Evolutionary conservation across 2,113 vertebrate species (phyloP).

Genomic region (Dicaeum eximium): DNA sequence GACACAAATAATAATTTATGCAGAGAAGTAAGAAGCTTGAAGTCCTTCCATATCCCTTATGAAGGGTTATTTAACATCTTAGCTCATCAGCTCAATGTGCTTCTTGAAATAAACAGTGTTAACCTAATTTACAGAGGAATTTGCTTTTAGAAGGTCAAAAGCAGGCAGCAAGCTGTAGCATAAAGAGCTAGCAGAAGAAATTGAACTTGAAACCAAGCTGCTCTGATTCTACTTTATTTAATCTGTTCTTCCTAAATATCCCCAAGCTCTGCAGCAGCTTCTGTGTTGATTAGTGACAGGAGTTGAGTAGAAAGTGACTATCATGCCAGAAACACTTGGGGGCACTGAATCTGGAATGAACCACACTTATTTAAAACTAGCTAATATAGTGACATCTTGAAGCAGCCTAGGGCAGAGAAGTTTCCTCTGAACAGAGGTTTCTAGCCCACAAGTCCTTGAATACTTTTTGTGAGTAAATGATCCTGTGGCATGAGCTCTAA

Average conservation of each 20-base stretch:
- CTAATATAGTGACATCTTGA: slow-evolving; percentile 17
- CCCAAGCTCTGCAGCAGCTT: neutral
- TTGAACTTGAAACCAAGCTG: neutral
- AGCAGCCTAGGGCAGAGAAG: neutral
- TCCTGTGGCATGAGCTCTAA: neutral
- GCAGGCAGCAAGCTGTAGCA: neutral
- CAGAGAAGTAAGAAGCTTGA: neutral
- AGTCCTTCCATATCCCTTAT: neutral
- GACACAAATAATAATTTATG: neutral
- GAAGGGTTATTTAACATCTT: neutral
- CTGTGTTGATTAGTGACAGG: neutral
- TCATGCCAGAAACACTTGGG: neutral
- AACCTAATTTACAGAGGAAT: neutral
- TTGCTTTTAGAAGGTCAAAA: slow-evolving; percentile 2
- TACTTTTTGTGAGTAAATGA: slow-evolving; percentile 19
- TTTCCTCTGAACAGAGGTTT: slow-evolving; percentile 30
- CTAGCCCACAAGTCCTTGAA: neutral
- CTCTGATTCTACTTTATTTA: neutral
- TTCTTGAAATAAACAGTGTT: slow-evolving; percentile 1
- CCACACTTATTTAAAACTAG: neutral
- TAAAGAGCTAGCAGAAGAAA: neutral
- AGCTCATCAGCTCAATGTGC: neutral
- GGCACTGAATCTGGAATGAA: slow-evolving; percentile 16
- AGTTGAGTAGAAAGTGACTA: neutral
- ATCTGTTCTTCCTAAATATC: neutral